Evolutionary conservation across 2,888 invertebrate genomes (phyloP).

Genomic region (Platycnemis pennipes): DNA sequence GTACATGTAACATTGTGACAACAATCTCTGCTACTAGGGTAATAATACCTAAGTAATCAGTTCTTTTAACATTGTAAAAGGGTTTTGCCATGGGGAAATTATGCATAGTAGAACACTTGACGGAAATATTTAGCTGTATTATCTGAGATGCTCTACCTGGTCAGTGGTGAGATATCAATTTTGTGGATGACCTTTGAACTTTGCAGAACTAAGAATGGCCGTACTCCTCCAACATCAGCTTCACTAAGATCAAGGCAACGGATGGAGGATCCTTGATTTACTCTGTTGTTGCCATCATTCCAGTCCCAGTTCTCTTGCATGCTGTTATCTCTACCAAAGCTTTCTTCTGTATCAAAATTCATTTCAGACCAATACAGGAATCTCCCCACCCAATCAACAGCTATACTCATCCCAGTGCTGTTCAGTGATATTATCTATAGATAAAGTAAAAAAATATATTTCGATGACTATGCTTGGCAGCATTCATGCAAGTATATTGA

Average conservation of each 20-base stretch:
- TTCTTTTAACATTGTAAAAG: too few relatives aligned
- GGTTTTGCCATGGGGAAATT: too few relatives aligned
- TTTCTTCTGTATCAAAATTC: slow-evolving; percentile 77
- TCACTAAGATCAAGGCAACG: slow-evolving; percentile 78
- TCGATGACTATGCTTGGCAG: too few relatives aligned
- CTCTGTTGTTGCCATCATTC: slow-evolving; percentile 74
- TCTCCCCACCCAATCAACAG: slow-evolving; percentile 93
- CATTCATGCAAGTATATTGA: too few relatives aligned
- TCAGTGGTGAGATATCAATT: slow-evolving; percentile 88
- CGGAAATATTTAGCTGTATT: too few relatives aligned
- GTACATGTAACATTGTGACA: too few relatives aligned
- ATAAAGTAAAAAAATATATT: slow-evolving; percentile 60
- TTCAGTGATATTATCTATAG: slow-evolving; percentile 80
- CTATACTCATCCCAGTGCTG: slow-evolving; percentile 84
- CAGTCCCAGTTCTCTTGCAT: slow-evolving; percentile 62
- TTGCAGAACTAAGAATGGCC: slow-evolving; percentile 71
- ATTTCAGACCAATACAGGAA: slow-evolving; percentile 91
- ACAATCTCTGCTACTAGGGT: too few relatives aligned
- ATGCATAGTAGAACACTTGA: too few relatives aligned
- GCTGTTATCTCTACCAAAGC: slow-evolving; percentile 35
- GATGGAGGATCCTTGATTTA: slow-evolving; percentile 75
- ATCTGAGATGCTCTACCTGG: slow-evolving; percentile 81
- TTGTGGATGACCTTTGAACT: slow-evolving; percentile 83
- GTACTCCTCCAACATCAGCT: slow-evolving; percentile 28
- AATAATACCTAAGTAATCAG: too few relatives aligned